A percentile compares a stretch with the other conserved stretches of the same genome.
phyloP scores from a whole-genome alignment of 2,797 vertebrate genomes.

The Phataginus tetradactyla region DNA sequence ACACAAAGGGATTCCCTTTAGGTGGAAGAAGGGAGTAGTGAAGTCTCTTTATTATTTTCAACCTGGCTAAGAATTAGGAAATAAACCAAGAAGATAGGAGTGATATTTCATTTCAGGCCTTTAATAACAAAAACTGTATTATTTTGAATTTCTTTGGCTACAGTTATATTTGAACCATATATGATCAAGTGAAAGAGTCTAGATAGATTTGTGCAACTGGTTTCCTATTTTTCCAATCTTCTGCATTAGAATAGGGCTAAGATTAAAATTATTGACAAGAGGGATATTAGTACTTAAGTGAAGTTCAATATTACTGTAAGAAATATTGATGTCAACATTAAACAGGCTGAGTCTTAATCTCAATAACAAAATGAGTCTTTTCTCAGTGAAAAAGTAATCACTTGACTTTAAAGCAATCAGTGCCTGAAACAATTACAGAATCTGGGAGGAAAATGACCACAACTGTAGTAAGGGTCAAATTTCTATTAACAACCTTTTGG shows the following conservation, averaged over 20 bases:
- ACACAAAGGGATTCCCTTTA: not conserved
- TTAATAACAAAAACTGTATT: not conserved
- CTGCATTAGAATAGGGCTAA: constrained; percentile 29
- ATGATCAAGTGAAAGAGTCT: not conserved
- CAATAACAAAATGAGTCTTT: constrained; percentile 71
- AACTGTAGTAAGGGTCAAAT: not conserved
- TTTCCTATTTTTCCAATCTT: not conserved
- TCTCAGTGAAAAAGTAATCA: constrained; percentile 63
- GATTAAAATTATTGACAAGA: constrained; percentile 60
- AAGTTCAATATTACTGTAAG: constrained; percentile 73
- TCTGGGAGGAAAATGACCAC: not conserved
- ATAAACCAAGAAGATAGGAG: constrained; percentile 19
- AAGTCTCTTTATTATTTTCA: constrained; percentile 40
- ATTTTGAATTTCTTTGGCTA: constrained; percentile 48
- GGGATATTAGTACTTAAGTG: constrained; percentile 61
- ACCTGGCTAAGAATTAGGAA: constrained; percentile 7
- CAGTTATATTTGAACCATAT: not conserved
- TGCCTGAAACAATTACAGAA: constrained; percentile 18
- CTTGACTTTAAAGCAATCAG: constrained; percentile 55
- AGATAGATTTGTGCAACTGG: not conserved
- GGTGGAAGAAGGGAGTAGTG: not conserved
- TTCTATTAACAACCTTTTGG: not conserved
- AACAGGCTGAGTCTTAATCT: constrained; percentile 63
- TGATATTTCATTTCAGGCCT: not conserved
- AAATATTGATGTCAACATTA: constrained; percentile 74